Percentiles rank a stretch among this genome's conserved stretches.
Evolutionary conservation across 2,113 vertebrate genomes (phyloP).

Genomic region (Atractosteus spatula): DNA sequence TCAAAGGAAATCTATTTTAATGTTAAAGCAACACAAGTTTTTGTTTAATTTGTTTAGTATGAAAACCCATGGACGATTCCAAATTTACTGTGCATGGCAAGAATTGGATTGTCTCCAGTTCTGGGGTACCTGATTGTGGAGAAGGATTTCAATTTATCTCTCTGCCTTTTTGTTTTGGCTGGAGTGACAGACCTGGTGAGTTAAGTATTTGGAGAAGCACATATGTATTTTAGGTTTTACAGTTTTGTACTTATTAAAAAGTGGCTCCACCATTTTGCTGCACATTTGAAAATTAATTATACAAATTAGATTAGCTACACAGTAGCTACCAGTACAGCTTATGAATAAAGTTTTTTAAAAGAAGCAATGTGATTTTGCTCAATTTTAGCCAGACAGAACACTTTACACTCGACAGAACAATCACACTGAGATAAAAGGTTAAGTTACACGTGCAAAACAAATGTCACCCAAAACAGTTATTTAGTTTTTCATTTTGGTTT

Average conservation of each 20-base stretch:
- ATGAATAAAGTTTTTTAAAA: too few species aligned
- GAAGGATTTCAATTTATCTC: conserved; percentile 83
- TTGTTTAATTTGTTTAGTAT: conserved; percentile 68
- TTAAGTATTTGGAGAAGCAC: conserved; percentile 6
- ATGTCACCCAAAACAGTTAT: background rate
- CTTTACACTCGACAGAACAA: too few species aligned
- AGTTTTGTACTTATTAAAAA: too few species aligned
- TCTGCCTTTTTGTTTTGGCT: conserved; percentile 86
- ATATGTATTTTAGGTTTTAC: background rate
- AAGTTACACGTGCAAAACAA: too few species aligned
- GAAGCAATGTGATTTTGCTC: too few species aligned
- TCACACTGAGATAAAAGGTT: too few species aligned
- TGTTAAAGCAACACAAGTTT: background rate
- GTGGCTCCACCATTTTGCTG: too few species aligned
- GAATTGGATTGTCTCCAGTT: conserved; percentile 85
- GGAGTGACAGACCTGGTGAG: conserved; percentile 92
- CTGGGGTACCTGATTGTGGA: conserved; percentile 88
- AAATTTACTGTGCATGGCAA: conserved; percentile 87
- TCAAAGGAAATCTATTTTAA: too few species aligned
- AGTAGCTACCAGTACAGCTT: too few species aligned
- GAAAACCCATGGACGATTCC: conserved; percentile 98
- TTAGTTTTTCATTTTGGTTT: background rate
- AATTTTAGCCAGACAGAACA: too few species aligned
- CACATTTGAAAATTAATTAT: too few species aligned
- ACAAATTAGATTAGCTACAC: too few species aligned